Evolutionary conservation across 2,113 vertebrate species (phyloP).

Genomic region (Onychostruthus taczanowskii): DNA sequence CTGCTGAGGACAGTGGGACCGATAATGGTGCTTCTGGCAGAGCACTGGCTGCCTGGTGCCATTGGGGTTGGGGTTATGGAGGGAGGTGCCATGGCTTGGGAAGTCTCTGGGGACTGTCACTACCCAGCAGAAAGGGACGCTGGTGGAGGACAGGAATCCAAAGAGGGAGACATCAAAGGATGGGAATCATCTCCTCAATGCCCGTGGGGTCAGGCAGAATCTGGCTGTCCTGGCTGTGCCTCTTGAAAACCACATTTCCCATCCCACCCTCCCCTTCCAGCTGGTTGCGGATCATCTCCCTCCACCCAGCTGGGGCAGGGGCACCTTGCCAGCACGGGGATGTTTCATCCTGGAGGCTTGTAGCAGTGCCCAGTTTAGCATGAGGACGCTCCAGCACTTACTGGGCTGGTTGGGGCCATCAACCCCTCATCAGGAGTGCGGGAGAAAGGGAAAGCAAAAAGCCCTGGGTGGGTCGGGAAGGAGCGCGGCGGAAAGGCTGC

Average conservation of each 20-base stretch:
- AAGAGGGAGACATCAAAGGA: not conserved
- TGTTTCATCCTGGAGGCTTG: rapidly evolving
- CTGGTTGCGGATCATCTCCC: rapidly evolving
- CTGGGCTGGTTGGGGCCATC: not conserved
- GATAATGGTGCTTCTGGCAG: rapidly evolving
- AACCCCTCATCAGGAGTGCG: not conserved
- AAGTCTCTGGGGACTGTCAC: not conserved
- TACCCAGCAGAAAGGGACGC: not conserved
- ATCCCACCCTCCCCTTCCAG: not conserved
- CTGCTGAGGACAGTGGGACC: not conserved
- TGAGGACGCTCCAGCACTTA: rapidly evolving
- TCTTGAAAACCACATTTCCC: not conserved
- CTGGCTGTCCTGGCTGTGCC: not conserved
- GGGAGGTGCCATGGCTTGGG: not conserved
- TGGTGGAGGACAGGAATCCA: rapidly evolving
- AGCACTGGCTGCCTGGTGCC: not conserved
- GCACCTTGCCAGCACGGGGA: not conserved
- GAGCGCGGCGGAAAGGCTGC: rapidly evolving
- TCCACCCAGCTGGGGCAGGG: too few species aligned
- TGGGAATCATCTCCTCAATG: not conserved
- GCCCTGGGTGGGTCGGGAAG: rapidly evolving
- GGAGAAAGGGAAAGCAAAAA: not conserved
- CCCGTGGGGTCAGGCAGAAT: not conserved
- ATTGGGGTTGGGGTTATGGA: rapidly evolving
- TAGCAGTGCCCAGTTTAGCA: rapidly evolving